phyloP scores from a whole-genome alignment of 1,140 invertebrate genomes.

The Dreissena polymorpha region DNA sequence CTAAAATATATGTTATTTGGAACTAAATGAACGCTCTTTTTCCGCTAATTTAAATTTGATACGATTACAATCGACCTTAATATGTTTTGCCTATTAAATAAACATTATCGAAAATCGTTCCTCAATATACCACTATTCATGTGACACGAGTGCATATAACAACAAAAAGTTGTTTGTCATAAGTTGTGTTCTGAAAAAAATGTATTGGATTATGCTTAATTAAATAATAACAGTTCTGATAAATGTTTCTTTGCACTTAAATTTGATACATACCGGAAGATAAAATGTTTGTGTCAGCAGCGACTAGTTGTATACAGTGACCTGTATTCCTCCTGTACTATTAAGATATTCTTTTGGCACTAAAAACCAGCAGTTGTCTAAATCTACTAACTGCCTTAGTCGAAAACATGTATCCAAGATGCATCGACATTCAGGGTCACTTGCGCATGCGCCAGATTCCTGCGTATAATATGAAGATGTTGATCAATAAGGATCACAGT shows the following conservation, averaged over 20 bases:
- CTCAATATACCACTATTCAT: not conserved
- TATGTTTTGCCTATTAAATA: too few species aligned
- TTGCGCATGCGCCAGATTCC: not conserved
- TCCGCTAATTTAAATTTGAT: too few species aligned
- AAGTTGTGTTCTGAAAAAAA: conserved; percentile 9
- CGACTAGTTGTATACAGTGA: conserved; percentile 39
- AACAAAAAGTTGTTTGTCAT: not conserved
- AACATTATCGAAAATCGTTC: too few species aligned
- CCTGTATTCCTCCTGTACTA: conserved; percentile 8
- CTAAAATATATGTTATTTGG: not conserved
- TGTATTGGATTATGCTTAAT: too few species aligned
- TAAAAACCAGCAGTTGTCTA: conserved; percentile 50
- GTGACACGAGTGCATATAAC: not conserved
- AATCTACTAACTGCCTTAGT: conserved; percentile 9
- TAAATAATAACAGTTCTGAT: too few species aligned
- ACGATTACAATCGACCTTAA: too few species aligned
- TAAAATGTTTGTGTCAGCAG: conserved; percentile 9
- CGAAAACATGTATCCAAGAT: conserved; percentile 21
- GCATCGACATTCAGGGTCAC: conserved; percentile 1
- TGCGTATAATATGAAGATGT: not conserved
- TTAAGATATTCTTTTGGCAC: conserved; percentile 33
- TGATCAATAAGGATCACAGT: too few species aligned
- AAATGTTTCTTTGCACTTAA: too few species aligned
- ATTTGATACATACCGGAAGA: not conserved
- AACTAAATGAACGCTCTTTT: not conserved